phyloP scores from a whole-genome alignment of 2,888 invertebrate species.

The Spicauda simplicius region DNA sequence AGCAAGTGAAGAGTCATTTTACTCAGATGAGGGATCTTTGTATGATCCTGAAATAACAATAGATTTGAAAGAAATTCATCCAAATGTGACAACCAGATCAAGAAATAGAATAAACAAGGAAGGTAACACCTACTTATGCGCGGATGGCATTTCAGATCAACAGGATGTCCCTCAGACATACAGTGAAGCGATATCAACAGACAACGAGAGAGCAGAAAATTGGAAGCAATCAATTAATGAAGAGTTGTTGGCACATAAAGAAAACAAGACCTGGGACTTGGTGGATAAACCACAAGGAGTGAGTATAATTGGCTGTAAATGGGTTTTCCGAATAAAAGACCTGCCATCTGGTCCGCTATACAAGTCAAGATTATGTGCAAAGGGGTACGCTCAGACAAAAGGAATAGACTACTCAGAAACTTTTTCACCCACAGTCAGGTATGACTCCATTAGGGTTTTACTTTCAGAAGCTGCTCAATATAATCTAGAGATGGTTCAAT shows the following conservation, averaged over 20 bases:
- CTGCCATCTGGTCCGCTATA: not conserved
- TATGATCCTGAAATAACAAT: not conserved
- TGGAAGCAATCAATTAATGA: not conserved
- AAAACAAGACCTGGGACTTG: slow-evolving; percentile 9
- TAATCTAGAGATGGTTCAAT: slow-evolving; percentile 41
- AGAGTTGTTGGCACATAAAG: not conserved
- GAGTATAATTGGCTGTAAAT: not conserved
- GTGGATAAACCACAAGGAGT: not conserved
- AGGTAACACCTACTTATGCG: slow-evolving; percentile 10
- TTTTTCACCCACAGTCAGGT: slow-evolving; percentile 44
- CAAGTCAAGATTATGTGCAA: slow-evolving; percentile 10
- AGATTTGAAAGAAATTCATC: not conserved
- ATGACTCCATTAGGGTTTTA: slow-evolving; percentile 43
- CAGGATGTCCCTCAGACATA: not conserved
- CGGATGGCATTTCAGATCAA: not conserved
- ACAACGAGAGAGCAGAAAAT: not conserved
- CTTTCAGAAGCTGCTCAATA: slow-evolving; percentile 41
- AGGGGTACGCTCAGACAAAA: slow-evolving; percentile 33
- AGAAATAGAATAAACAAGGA: not conserved
- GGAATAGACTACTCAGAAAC: slow-evolving; percentile 44
- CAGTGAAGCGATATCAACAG: not conserved
- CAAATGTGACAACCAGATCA: slow-evolving; percentile 2
- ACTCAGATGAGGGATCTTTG: not conserved
- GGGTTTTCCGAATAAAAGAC: slow-evolving; percentile 8
- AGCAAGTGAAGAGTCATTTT: not conserved